These are phyloP conservation scores for Aphis gossypii DNA, from an alignment of 1,140 invertebrate genomes.

Conservation along the genomic window DNA sequence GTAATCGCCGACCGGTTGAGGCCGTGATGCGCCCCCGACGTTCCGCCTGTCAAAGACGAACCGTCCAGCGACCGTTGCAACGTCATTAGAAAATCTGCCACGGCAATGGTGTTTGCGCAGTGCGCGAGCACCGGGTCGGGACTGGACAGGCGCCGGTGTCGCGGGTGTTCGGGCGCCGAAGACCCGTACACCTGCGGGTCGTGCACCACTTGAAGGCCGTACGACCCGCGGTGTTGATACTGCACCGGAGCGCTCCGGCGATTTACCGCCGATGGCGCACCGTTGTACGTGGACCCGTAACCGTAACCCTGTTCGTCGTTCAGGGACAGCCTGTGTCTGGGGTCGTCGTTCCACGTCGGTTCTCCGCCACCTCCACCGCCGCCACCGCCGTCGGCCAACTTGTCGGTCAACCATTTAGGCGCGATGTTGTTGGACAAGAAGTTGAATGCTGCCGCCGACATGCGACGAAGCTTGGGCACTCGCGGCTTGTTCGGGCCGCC, in stretches of 20 bases:
- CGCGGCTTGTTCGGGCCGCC: constrained; percentile 62
- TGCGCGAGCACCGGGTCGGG: constrained; percentile 37
- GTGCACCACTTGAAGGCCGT: background rate
- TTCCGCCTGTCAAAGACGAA: constrained; percentile 62
- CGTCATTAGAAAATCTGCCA: constrained; percentile 44
- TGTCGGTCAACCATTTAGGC: constrained; percentile 67
- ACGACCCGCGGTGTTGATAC: background rate
- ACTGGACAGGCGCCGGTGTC: constrained; percentile 46
- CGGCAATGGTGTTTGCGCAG: constrained; percentile 40
- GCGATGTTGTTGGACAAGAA: constrained; percentile 64
- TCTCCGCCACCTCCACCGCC: background rate
- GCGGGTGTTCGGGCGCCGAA: background rate
- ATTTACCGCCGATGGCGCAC: background rate
- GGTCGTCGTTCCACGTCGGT: background rate
- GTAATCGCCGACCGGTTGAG: background rate
- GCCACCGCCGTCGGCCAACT: constrained; percentile 72
- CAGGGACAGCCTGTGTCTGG: constrained; percentile 52
- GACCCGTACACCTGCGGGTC: background rate
- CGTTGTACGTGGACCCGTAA: constrained; percentile 43
- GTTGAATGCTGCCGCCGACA: constrained; percentile 62
- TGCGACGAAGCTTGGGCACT: constrained; percentile 59
- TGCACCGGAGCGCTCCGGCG: background rate
- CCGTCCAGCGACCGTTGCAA: constrained; percentile 62
- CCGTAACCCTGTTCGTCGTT: constrained; percentile 39
- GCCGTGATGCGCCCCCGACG: constrained; percentile 68